Evolutionary conservation across 2,888 invertebrate genomes (phyloP), one percentile per base, ranked within the genome.

Genomic region (Steinernema carpocapsae): DNA sequence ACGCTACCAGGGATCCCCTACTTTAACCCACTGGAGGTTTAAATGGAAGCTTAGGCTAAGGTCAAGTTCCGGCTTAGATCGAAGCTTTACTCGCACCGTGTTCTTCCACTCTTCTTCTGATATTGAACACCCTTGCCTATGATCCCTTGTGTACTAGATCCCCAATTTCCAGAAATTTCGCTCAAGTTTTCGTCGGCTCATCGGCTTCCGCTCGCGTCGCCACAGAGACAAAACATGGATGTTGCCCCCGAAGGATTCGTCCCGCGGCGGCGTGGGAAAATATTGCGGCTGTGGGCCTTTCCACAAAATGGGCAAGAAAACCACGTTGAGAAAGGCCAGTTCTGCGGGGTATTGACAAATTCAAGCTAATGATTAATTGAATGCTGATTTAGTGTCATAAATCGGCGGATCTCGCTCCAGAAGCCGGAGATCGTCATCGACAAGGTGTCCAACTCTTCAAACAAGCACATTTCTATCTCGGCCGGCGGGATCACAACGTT

Each of bases 371-470:
- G 43, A 43, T 7, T 43, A 12, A 43, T 14, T 43, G 43, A 12
- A 43, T 6, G n/a, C 51, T 51, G 12, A 45, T 78, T 74, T 14
- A 79, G 79, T 26, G 72, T 80, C 22, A 29, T 80, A 12, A 80
- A 80, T 75, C 78, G 85, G 0, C 82, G 82, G 48, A 79, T 81
- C n/a, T 83, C 84, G 42, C 78, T 85, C 72, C 78, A 79, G 73
- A 84, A 86, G 70, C 86, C 86, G 42, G 84, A 85, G 77, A 86
- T 86, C 71, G 79, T 86, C 46, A 85, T 86, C 64, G 86, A 86
- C 72, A 85, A 86, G 72, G 83, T 86, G 7, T 82, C 84, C 14
- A 45, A 72, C 4, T 46, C 71, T 29, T 77, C 76, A 26, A 17
- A 48, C 0, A 80, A 81, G 73, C 74, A 81, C 43, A 77, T 87